Evolutionary conservation across 2,113 vertebrate species (phyloP), one percentile per base, ranked within the genome.

Genomic region (Hippocampus zosterae): DNA sequence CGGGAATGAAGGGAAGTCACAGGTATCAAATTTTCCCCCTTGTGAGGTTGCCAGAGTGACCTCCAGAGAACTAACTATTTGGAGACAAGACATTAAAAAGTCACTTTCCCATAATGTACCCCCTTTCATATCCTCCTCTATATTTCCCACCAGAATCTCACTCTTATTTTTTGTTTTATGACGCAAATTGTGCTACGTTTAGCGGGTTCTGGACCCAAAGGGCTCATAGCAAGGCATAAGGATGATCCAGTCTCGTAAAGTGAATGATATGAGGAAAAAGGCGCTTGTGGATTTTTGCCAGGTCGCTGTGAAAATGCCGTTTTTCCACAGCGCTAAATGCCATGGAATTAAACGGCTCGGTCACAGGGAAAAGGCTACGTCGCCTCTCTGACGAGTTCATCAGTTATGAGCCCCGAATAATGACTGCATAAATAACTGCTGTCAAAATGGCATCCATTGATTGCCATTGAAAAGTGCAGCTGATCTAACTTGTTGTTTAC

Each of bases 101-200:
- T 60, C 27, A 60, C 57, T 33, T 18, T 60, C 6, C 6, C 27
- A 60, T 60, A 60, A 60, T 33, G 2, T 60, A 8, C 44, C 62
- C 53, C 78, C 48, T 83, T 77, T 75, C 63, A 79, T 76, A 68
- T 68, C 70, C 69, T 72, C 19, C 15, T 41, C 67, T 69, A 10
- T 46, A 65, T 65, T 65, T 46, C 42, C 63, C 42, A 12, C 13
- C 25, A 16, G 41, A 46, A 65, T 65, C 11, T 6, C 15, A 33
- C 57, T 18, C 56, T 27, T 57, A 60, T 60, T 60, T 60, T 33
- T 11, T 27, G 27, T 65, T 64, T 65, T 65, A 65, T 23, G 42
- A 18, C 15, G 12, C 23, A 25, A 15, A 27, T 9, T 46, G 63
- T 18, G 23, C 41, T 13, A 5, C 16, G 8, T 60, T 60, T 60